These are phyloP conservation scores for Gymnocheta viridis DNA, from an alignment of 2,888 invertebrate genomes.

Conservation along the genomic window DNA sequence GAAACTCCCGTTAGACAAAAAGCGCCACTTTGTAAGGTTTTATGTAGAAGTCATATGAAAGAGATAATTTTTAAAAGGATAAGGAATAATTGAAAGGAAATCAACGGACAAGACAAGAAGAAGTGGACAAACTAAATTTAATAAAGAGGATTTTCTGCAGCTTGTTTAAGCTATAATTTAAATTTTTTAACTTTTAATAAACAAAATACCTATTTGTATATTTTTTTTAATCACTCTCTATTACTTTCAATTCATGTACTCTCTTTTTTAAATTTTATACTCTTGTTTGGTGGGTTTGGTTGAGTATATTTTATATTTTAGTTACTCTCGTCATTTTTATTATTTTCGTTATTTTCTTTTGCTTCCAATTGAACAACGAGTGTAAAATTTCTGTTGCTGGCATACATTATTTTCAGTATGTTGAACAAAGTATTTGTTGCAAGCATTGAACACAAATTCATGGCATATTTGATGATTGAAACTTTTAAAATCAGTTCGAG, in stretches of 20 bases:
- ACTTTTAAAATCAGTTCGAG: constrained; percentile 80
- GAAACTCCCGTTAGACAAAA: not conserved
- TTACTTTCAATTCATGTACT: not conserved
- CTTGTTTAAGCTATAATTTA: not conserved
- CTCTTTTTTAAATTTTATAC: not conserved
- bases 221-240: not conserved
- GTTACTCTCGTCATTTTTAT: constrained; percentile 11
- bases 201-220: not conserved
- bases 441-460: constrained; percentile 63
- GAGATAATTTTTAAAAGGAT: not conserved
- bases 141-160: not conserved
- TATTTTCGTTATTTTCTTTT: constrained; percentile 8
- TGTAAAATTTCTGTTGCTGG: constrained; percentile 31
- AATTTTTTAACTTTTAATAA: not conserved
- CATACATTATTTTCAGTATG: constrained; percentile 10
- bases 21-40: constrained; percentile 13
- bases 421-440: constrained; percentile 55
- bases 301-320: constrained; percentile 32
- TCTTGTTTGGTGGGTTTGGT: constrained; percentile 9
- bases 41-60: not conserved
- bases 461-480: constrained; percentile 67
- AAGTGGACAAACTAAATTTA: not conserved
- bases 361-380: constrained; percentile 21
- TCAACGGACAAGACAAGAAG: not conserved
- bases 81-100: not conserved